phyloP scores from a whole-genome alignment of 2,113 vertebrate genomes.

The Leiothrix lutea region DNA sequence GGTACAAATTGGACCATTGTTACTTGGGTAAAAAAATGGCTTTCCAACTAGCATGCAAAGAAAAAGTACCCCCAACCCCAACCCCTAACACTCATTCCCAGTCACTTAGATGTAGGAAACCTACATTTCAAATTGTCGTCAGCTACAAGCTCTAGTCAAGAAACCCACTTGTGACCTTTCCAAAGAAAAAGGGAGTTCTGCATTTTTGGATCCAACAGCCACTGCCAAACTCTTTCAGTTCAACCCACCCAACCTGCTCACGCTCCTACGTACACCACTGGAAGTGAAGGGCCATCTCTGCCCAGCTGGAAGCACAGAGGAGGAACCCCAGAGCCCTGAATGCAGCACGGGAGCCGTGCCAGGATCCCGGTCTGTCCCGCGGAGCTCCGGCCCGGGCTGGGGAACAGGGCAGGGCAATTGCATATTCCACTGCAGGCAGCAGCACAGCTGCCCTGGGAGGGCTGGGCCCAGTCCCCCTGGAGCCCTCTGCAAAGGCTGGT shows the following conservation, averaged over 20 bases:
- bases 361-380: neutral
- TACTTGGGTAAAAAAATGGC: slow-evolving; percentile 28
- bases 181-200: slow-evolving; percentile 16
- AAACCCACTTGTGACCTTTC: slow-evolving; percentile 14
- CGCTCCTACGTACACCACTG: neutral
- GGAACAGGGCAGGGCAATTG: neutral
- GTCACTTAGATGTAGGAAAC: neutral
- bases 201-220: neutral
- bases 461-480: neutral
- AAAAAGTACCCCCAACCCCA: slow-evolving; percentile 52
- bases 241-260: neutral
- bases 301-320: neutral
- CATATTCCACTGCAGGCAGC: slow-evolving; percentile 45
- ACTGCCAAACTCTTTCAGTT: neutral
- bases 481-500: neutral
- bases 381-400: neutral
- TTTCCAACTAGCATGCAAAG: slow-evolving; percentile 63
- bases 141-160: slow-evolving; percentile 33
- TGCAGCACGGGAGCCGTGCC: neutral
- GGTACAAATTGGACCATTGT: slow-evolving; percentile 36
- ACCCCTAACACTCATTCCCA: slow-evolving; percentile 33
- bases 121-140: neutral
- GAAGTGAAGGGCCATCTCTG: neutral
- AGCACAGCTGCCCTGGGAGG: neutral
- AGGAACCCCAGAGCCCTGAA: neutral